Percentiles rank a stretch among this genome's conserved stretches.
phyloP scores from a whole-genome alignment of 2,113 vertebrate species.

The Protobothrops mucrosquamatus region DNA sequence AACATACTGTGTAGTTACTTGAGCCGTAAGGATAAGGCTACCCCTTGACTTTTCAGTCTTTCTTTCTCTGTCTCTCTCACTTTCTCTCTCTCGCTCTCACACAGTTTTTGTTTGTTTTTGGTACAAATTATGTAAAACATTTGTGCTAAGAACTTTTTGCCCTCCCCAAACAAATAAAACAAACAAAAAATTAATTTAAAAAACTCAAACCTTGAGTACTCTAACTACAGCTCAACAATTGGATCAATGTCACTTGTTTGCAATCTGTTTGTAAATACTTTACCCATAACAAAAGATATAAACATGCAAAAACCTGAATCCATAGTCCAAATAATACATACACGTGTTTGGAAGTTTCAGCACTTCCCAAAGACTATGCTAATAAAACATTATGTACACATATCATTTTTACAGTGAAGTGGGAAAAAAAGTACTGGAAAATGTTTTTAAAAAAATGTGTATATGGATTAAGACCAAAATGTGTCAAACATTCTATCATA shows the following conservation, averaged over 20 bases:
- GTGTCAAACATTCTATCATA: conserved; percentile 87
- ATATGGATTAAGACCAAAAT: conserved; percentile 92
- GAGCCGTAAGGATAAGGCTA: conserved; percentile 71
- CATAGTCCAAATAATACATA: conserved; percentile 97
- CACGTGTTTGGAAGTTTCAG: conserved; percentile 92
- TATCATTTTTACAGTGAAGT: conserved; percentile 95
- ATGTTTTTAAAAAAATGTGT: conserved; percentile 77
- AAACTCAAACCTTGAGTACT: conserved; percentile 71
- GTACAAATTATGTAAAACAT: conserved; percentile 97
- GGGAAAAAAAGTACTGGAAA: conserved; percentile 88
- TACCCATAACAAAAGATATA: conserved; percentile 94
- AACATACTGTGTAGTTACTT: conserved; percentile 74
- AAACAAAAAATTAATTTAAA: conserved; percentile 71
- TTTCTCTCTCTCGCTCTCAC: not conserved
- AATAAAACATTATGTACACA: conserved; percentile 99
- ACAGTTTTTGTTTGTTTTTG: conserved; percentile 77
- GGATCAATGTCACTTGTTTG: conserved; percentile 85
- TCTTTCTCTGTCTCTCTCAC: conserved; percentile 30
- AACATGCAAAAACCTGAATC: conserved; percentile 99
- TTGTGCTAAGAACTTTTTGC: conserved; percentile 92
- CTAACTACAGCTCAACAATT: conserved; percentile 90
- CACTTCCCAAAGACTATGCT: conserved; percentile 94
- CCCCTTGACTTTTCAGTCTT: conserved; percentile 56
- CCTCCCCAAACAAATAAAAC: conserved; percentile 70
- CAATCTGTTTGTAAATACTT: conserved; percentile 94